Conservation (phyloP, 2,888 invertebrate species). For the Chrysomela aeneicollis region DNA sequence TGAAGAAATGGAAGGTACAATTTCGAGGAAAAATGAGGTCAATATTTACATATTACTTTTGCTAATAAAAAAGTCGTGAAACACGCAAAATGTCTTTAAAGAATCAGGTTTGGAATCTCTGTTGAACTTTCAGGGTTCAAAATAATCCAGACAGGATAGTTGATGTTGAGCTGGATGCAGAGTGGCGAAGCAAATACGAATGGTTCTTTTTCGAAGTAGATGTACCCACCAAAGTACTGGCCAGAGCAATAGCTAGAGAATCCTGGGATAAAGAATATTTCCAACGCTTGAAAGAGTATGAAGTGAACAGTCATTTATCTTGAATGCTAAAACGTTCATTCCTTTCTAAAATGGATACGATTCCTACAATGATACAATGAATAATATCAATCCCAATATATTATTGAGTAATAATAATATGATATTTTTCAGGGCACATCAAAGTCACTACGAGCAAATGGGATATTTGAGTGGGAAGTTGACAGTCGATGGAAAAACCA, state of each 20-base stretch:
- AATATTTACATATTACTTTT: too few species aligned
- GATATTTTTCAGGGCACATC: slow-evolving; percentile 71
- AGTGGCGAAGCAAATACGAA: slow-evolving; percentile 67
- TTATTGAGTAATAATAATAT: too few species aligned
- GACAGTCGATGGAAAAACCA: slow-evolving; percentile 63
- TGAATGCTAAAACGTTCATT: too few species aligned
- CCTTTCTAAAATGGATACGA: too few species aligned
- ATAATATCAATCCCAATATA: background rate
- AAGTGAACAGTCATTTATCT: background rate
- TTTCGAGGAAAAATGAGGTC: slow-evolving; percentile 76
- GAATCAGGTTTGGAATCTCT: too few species aligned
- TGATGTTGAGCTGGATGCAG: slow-evolving; percentile 69
- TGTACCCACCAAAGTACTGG: slow-evolving; percentile 70
- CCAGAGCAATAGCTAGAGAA: slow-evolving; percentile 78
- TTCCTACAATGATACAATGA: too few species aligned
- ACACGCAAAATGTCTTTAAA: too few species aligned
- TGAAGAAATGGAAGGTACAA: slow-evolving; percentile 76
- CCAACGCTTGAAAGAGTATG: slow-evolving; percentile 69
- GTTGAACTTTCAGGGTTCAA: slow-evolving; percentile 60
- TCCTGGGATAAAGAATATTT: slow-evolving; percentile 77
- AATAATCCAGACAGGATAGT: slow-evolving; percentile 62
- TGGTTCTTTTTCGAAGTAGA: slow-evolving; percentile 81
- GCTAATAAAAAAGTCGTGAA: too few species aligned
- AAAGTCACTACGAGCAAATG: slow-evolving; percentile 86
- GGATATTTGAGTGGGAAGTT: slow-evolving; percentile 71